Conservation (phyloP, 2,113 vertebrate species). For the Pimephales promelas region DNA sequence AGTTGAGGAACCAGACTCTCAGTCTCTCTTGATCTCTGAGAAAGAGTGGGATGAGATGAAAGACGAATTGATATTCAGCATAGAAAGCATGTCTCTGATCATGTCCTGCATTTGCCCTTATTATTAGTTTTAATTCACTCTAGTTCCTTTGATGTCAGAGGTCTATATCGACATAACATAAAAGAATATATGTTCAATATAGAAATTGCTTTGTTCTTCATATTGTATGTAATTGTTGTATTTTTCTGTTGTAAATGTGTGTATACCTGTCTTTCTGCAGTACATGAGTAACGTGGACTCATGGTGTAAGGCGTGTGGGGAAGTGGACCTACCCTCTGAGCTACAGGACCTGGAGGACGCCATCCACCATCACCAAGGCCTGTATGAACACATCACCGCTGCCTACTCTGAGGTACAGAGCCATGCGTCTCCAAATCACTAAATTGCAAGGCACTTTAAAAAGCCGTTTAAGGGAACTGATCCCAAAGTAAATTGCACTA, state of each 20-base stretch:
- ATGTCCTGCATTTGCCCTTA: background rate
- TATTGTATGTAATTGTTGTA: too few species aligned
- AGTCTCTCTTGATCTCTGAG: background rate
- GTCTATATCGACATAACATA: background rate
- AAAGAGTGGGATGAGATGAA: background rate
- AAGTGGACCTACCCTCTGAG: slow-evolving; percentile 95
- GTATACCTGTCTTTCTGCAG: slow-evolving; percentile 66
- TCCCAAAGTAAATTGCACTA: background rate
- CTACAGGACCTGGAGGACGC: slow-evolving; percentile 96
- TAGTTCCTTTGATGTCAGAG: slow-evolving; percentile 16
- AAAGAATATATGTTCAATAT: background rate
- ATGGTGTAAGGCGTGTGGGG: slow-evolving; percentile 97
- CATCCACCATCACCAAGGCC: slow-evolving; percentile 97
- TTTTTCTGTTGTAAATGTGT: background rate
- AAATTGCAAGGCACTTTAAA: slow-evolving; percentile 2
- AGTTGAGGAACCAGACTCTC: slow-evolving; percentile 15
- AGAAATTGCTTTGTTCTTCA: background rate
- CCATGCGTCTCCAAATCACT: background rate
- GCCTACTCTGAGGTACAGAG: slow-evolving; percentile 91
- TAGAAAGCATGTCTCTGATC: background rate
- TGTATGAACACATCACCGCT: slow-evolving; percentile 95
- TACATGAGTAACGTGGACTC: slow-evolving; percentile 98
- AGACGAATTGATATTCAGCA: background rate
- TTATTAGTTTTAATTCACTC: background rate
- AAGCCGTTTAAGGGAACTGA: background rate